Conservation (phyloP, 2,888 invertebrate genomes). For the Conchocele bisecta region DNA sequence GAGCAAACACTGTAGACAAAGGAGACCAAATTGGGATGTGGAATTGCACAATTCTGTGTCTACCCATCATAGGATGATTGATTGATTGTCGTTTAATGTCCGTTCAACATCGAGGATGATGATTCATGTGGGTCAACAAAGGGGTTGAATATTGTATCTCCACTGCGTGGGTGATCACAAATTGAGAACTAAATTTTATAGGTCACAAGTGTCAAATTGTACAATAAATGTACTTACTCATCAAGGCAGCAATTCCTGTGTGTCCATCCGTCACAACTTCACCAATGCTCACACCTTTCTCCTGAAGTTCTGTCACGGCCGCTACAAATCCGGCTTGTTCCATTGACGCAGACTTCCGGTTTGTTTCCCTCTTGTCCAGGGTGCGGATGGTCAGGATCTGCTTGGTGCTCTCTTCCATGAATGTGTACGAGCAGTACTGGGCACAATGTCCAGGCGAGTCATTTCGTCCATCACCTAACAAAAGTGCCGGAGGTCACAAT, state of each 20-base stretch:
- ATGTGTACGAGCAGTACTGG: not conserved
- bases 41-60: too few species aligned
- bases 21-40: too few species aligned
- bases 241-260: conserved; percentile 32
- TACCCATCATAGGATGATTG: too few species aligned
- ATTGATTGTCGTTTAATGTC: too few species aligned
- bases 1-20: too few species aligned
- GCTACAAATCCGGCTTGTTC: conserved; percentile 37
- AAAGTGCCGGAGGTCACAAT: too few species aligned
- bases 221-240: conserved; percentile 53
- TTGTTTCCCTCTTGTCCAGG: conserved; percentile 44
- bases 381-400: conserved; percentile 35
- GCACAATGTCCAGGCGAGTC: not conserved
- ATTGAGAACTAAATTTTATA: too few species aligned
- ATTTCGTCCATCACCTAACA: not conserved
- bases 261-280: conserved; percentile 58
- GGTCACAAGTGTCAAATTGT: too few species aligned
- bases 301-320: not conserved
- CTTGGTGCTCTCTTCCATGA: conserved; percentile 14
- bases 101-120: too few species aligned
- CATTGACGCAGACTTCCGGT: conserved; percentile 33
- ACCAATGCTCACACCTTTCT: conserved; percentile 21
- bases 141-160: too few species aligned
- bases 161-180: too few species aligned
- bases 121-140: too few species aligned